Conservation (phyloP, 2,113 vertebrate species). For the Elephas maximus region DNA sequence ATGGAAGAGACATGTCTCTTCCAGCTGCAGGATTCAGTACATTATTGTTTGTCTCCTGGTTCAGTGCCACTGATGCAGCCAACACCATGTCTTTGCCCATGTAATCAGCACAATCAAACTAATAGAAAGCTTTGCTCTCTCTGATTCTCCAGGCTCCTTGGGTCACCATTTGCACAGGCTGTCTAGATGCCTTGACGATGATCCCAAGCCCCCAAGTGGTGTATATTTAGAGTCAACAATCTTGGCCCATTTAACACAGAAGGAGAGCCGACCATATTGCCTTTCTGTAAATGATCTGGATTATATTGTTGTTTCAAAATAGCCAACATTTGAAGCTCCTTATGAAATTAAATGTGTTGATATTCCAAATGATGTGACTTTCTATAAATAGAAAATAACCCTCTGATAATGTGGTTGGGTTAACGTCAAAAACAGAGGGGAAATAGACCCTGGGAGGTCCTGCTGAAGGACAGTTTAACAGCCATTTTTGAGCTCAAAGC, state of each 20-base stretch:
- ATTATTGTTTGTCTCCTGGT: not conserved
- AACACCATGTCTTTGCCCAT: not conserved
- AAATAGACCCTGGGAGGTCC: constrained; percentile 35
- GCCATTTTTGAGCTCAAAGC: constrained; percentile 78
- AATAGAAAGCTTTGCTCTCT: not conserved
- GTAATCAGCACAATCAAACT: not conserved
- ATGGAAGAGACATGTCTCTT: not conserved
- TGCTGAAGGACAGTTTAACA: constrained; percentile 71
- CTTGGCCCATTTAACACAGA: constrained; percentile 16
- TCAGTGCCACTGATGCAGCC: not conserved
- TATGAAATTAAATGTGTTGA: constrained; percentile 69
- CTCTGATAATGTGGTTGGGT: constrained; percentile 71
- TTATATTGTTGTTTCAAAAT: constrained; percentile 69
- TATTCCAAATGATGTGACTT: constrained; percentile 70
- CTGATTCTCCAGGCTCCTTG: not conserved
- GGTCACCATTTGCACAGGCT: not conserved
- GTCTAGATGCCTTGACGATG: not conserved
- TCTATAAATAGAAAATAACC: constrained; percentile 82
- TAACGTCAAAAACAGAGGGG: constrained; percentile 67
- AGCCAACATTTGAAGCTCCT: constrained; percentile 63
- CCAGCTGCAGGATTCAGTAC: not conserved
- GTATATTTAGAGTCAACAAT: constrained; percentile 42
- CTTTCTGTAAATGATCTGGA: constrained; percentile 66
- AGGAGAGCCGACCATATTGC: not conserved
- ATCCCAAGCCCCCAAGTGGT: not conserved